These are phyloP conservation scores for Heterocephalus glaber DNA, from an alignment of 2,113 vertebrate species.

Conservation along the genomic window DNA sequence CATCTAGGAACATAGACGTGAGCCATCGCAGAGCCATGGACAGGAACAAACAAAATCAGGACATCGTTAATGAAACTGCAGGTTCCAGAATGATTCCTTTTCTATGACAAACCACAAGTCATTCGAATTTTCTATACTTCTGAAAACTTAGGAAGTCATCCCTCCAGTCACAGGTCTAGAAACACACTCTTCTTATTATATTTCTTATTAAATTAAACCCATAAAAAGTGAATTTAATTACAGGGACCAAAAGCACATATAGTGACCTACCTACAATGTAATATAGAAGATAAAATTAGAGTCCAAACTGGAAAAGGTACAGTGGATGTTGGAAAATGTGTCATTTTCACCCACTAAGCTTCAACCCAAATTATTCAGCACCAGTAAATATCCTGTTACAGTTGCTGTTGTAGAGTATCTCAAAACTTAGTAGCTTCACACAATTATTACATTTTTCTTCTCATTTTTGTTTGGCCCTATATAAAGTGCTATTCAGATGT, in stretches of 20 bases:
- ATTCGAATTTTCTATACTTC: background rate
- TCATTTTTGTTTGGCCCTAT: background rate
- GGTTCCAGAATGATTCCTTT: background rate
- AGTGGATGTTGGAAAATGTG: background rate
- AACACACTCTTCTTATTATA: background rate
- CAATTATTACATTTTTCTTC: background rate
- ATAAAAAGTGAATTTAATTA: background rate
- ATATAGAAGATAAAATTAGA: background rate
- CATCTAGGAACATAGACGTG: background rate
- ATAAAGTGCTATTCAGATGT: background rate
- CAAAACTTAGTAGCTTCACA: background rate
- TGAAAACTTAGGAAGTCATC: background rate
- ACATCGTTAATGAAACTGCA: background rate
- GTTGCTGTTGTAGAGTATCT: background rate
- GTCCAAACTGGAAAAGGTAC: background rate
- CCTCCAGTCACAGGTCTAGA: background rate
- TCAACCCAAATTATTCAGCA: background rate
- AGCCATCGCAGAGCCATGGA: too few relatives aligned
- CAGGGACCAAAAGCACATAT: background rate
- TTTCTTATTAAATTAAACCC: background rate
- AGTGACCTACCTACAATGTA: background rate
- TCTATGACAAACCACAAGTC: background rate
- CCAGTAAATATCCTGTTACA: background rate
- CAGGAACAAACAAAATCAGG: background rate
- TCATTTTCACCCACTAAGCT: rapidly evolving